Base-by-base conservation (phyloP, 2,797 vertebrate genomes). In the Gymnodraco acuticeps region DNA sequence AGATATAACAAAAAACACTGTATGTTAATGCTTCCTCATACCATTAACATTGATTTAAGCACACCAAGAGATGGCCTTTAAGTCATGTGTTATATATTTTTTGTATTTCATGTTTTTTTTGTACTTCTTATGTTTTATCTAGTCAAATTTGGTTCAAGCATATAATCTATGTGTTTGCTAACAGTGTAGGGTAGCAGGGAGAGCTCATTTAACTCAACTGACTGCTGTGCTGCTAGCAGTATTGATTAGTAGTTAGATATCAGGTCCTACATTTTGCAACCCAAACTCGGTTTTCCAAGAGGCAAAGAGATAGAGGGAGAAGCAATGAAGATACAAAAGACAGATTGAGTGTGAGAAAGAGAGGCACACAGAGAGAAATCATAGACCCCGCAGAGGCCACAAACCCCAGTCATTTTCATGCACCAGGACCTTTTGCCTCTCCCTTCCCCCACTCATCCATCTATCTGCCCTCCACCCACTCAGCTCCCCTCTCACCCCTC, bases 381-480 rank as follows among this genome's bases (percentile, higher is more conserved):
- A 70, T 23, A 73, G 62, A 69, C 83, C 27, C 86, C 77, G 84
- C 75, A 73, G 82, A 89, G 88, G 88, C 88, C 87, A 87, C 68
- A 82, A 83, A 90, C 73, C 86, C 85, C 73, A 90, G 90, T 93
- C 90, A 87, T 94, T 92, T 94, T 81, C 84, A 89, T 87, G 89
- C 91, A 93, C 83, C 70, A 77, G 86, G 82, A 81, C 84, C 72
- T 70, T 89, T 91, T 83, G 73, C 85, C 69, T 82, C 16, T 78
- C 86, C 83, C 83, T 66, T 82, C 89, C 85, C 82, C 90, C 90
- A 86, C 70, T 82, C 84, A 89, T 92, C 90, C 78, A 90, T 88
- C 87, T 82, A 78, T 86, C 87, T 83, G 48, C 80, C 83, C 70
- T 86, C 85, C 87, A 87, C 90, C 88, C 81, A 87, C 89, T 86